Evolutionary conservation across 30 jellyfish, hydroid and myxozoan species (phyloP), one percentile per base, ranked within the genome.

Genomic region (Turritopsis rubra): DNA sequence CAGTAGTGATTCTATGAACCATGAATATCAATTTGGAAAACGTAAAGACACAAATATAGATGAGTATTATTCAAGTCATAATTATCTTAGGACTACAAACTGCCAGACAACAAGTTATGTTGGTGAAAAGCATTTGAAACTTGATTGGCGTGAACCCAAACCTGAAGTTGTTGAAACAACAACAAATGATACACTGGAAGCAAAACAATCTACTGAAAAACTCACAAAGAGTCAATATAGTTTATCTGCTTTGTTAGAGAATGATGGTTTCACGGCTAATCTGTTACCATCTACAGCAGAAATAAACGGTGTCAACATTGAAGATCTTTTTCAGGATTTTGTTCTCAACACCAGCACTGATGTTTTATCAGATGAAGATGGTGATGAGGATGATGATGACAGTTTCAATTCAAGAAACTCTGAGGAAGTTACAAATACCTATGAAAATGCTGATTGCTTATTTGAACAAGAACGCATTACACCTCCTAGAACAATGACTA

Each of bases 41-140:
- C 85, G 88, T 16, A 82, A 82, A 72, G 88, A 82, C 65, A 60
- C 16, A 4, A 71, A 82, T 68, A 1, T 82, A 24, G 88, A 82
- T 82, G 28, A 41, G 30, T 82, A 82, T 66, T 82, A 24, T 71
- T 82, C 73, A 25, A 53, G 29, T 27, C 53, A 71, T 5, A 53
- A 71, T 27, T 25, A 71, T 5, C 70, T n/a, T 16, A n/a, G 28
- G 27, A 18, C 85, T n/a, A 8, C 85, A 29, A 66, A 66, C 26
- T 78, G 85, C 79, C 85, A 52, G 52, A 21, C 54, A 26, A 65
- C 71, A 24, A 19, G 20, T 0, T 66, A 82, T 52, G 84, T 71
- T 65, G 88, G 88, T 24, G 73, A 65, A 52, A 82, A 82, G 71
- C 26, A 28, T 71, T 24, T 66, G 41, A 66, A 29, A 29, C 83